Percentiles rank a stretch among this genome's conserved stretches.
Conservation (phyloP, 2,888 invertebrate species). For the Drosophila merina region DNA sequence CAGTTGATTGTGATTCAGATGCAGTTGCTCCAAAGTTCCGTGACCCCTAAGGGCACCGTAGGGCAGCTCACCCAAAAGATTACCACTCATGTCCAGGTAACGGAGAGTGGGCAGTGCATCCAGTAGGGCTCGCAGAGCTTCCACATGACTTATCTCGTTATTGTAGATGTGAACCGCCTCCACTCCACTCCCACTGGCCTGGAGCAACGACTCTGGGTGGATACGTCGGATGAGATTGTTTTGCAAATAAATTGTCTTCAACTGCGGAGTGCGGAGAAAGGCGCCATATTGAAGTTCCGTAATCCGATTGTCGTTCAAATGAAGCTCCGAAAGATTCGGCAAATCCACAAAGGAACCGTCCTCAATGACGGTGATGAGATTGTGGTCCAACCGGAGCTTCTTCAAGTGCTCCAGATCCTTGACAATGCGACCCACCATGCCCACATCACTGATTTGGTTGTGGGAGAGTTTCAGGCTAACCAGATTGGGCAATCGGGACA, state of each 20-base stretch:
- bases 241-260: conserved; percentile 90
- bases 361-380: conserved; percentile 88
- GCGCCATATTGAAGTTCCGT: conserved; percentile 91
- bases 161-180: conserved; percentile 91
- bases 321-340: conserved; percentile 88
- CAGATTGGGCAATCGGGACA: conserved; percentile 88
- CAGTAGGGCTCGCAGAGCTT: conserved; percentile 89
- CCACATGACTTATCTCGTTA: conserved; percentile 90
- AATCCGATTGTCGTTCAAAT: conserved; percentile 89
- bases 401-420: conserved; percentile 90
- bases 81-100: conserved; percentile 91
- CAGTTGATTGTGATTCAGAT: conserved; percentile 91
- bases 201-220: conserved; percentile 92
- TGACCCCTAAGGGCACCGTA: conserved; percentile 92
- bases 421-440: conserved; percentile 91
- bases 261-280: conserved; percentile 90
- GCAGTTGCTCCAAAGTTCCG: conserved; percentile 90
- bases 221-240: conserved; percentile 90
- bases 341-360: conserved; percentile 93
- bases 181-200: conserved; percentile 89
- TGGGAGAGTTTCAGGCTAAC: conserved; percentile 88
- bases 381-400: conserved; percentile 88
- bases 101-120: conserved; percentile 91
- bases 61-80: conserved; percentile 90
- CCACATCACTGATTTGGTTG: conserved; percentile 91